These are phyloP conservation scores for Gulo gulo DNA, from an alignment of 2,113 vertebrate species.

Conservation along the genomic window DNA sequence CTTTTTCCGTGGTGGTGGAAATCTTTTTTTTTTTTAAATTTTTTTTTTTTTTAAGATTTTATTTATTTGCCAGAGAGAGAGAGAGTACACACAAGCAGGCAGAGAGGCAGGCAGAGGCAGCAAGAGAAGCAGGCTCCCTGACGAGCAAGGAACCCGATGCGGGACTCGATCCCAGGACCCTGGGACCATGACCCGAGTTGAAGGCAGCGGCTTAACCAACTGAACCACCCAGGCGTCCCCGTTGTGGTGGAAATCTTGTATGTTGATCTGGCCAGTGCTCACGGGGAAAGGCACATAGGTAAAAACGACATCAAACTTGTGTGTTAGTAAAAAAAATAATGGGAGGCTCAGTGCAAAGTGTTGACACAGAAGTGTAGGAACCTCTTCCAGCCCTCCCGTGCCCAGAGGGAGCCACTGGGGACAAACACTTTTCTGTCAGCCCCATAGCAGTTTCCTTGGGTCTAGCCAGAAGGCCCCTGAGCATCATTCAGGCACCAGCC, in stretches of 20 bases:
- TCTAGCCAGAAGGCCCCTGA: not conserved
- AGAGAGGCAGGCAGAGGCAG: too few species aligned
- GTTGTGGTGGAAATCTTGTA: not conserved
- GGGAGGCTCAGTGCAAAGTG: not conserved
- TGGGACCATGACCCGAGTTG: too few species aligned
- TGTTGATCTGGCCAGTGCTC: not conserved
- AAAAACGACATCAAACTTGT: not conserved
- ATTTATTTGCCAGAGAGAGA: too few species aligned
- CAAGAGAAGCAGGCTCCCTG: too few species aligned
- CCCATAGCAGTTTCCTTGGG: not conserved
- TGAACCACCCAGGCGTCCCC: not conserved
- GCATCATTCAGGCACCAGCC: rapidly evolving
- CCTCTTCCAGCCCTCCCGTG: rapidly evolving
- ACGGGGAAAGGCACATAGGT: not conserved
- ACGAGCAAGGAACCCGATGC: too few species aligned
- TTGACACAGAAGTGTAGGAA: not conserved
- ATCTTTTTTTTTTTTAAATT: not conserved
- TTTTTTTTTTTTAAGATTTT: too few species aligned
- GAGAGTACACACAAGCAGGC: too few species aligned
- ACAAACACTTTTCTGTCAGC: not conserved
- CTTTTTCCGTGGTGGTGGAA: not conserved
- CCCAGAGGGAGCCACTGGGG: not conserved
- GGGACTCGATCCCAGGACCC: too few species aligned
- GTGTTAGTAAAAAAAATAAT: not conserved
- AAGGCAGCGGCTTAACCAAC: too few species aligned